Percentiles rank a stretch among this genome's conserved stretches.
phyloP scores from a whole-genome alignment of 2,113 vertebrate genomes.

The Corythornis cristatus region DNA sequence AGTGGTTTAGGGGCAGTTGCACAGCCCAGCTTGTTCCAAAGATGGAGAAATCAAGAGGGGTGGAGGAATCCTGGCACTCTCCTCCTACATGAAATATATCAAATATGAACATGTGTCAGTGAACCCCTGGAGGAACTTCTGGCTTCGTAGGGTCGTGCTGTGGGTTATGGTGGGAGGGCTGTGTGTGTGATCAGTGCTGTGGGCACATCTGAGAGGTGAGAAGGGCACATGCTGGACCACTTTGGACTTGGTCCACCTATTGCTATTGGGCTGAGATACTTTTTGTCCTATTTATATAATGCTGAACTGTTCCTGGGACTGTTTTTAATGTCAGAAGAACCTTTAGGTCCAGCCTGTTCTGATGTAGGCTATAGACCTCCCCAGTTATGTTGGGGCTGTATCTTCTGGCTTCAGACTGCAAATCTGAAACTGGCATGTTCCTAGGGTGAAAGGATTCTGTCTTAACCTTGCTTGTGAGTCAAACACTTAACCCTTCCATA shows the following conservation, averaged over 20 bases:
- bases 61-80: neutral
- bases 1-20: neutral
- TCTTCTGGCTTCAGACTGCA: neutral
- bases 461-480: neutral
- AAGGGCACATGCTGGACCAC: neutral
- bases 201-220: neutral
- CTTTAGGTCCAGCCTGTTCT: too few relatives aligned
- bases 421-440: neutral
- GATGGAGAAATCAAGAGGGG: too few relatives aligned
- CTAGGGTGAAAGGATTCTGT: neutral
- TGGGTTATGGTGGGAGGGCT: neutral
- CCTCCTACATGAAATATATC: neutral
- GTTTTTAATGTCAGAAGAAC: neutral
- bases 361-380: neutral
- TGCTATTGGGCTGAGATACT: neutral
- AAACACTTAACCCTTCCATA: neutral
- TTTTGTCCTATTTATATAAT: neutral
- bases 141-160: neutral
- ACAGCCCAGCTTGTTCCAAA: neutral
- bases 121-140: neutral
- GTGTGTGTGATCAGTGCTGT: neutral
- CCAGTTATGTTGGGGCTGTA: neutral
- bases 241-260: neutral
- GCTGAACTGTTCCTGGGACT: neutral
- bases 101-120: rapidly evolving